phyloP scores from a whole-genome alignment of 2,888 invertebrate species.

The Lordiphosa fenestrarum region DNA sequence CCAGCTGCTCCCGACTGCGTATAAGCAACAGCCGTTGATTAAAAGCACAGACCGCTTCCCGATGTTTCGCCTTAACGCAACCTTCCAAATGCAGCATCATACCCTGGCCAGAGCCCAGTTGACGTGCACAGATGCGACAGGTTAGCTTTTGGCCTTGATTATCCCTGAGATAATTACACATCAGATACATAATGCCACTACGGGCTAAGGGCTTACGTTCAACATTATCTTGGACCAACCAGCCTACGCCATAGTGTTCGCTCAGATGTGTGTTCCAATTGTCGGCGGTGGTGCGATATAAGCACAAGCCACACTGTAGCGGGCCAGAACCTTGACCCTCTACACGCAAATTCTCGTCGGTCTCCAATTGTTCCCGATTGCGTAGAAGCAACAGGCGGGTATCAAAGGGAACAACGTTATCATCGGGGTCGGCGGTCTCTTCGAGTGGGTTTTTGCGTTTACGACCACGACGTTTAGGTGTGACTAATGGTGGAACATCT shows the following conservation, averaged over 20 bases:
- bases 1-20: conserved; percentile 67
- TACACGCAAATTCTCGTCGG: conserved; percentile 49
- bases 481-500: background rate
- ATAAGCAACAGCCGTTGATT: conserved; percentile 72
- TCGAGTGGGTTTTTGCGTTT: background rate
- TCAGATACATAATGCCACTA: conserved; percentile 41
- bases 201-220: conserved; percentile 55
- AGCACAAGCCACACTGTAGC: conserved; percentile 76
- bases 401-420: conserved; percentile 41
- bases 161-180: conserved; percentile 55
- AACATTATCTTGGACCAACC: conserved; percentile 55
- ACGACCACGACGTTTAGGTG: conserved; percentile 29
- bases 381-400: conserved; percentile 70
- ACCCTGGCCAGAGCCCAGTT: conserved; percentile 68
- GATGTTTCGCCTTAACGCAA: conserved; percentile 58
- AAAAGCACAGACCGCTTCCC: conserved; percentile 26
- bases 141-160: conserved; percentile 39
- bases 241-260: conserved; percentile 78
- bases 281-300: conserved; percentile 37
- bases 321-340: conserved; percentile 45
- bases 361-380: conserved; percentile 68
- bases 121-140: conserved; percentile 73
- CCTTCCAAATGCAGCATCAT: conserved; percentile 70
- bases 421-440: background rate
- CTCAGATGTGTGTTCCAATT: conserved; percentile 69